Base-by-base conservation (phyloP, 2,113 vertebrate species). In the Orthochromis malagaraziensis region DNA sequence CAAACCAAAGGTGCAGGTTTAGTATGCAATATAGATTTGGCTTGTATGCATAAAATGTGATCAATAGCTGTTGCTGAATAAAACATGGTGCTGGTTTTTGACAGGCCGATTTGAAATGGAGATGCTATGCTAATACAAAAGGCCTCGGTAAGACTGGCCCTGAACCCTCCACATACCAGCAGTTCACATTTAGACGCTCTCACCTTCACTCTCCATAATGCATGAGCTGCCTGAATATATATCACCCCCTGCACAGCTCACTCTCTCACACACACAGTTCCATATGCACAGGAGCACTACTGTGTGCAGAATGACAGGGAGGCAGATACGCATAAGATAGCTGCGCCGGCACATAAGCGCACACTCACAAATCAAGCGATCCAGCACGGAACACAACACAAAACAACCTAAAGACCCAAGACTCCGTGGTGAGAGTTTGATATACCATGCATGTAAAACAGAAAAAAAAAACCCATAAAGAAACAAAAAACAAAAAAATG, bases 181-280 rank as follows among this genome's bases (percentile, higher is more conserved):
- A 91, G 91, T 94, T 94, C 92, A 93, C 94, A 87, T 93, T 94
- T 93, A 94, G 91, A 92, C 73, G 33, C 90, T 92, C 91, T 95
- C 91, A 95, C 95, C 94, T 96, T 93, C 89, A 83, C 91, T 88
- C 91, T 96, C 92, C 95, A 96, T 95, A 95, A 96, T 95, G 92
- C 92, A 95, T 96, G 94, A 95, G 91, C 82, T 55, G 82, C 84
- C 92, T 90, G 93, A 93, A 96, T 94, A 94, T 93, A 95, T 93
- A 92, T 89, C 90, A 85, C 87, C 79, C 65, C 85, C 83, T 87
- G 89, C 82, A 84, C 80, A 54, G 87, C 88, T 79, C 88, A 17
- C 87, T 35, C 89, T 24, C 77, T 7, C 75, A 11, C 70, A 17
- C 84, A 47, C 77, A 33, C 85, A 75, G 70, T 13, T 60, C 14